Base-by-base conservation (phyloP, 2,113 vertebrate genomes). In the Semicossyphus pulcher region DNA sequence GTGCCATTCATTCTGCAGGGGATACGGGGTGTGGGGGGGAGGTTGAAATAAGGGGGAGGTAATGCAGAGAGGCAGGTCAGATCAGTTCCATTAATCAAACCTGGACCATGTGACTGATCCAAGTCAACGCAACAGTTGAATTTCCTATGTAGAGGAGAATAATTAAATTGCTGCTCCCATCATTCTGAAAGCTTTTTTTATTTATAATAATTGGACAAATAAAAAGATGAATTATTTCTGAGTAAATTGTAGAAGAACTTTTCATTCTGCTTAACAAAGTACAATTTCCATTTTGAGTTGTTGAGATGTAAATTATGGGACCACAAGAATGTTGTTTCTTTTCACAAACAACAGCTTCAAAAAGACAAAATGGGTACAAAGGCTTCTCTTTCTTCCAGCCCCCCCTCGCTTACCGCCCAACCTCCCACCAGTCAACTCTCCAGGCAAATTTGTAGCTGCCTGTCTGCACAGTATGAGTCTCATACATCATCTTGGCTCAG, bases 361-460 rank as follows among this genome's bases (percentile, higher is more conserved):
- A 25, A 60, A 68, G 25, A 71, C 25, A 72, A 83, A 86, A 80
- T 18, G 61, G 28, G 21, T 61, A 88, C 68, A 88, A 88, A 84
- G 83, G 61, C 60, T 44, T 32, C 49, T 60, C 79, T 85, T 76
- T 65, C 48, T 80, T 67, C 60, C 60, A 28, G 31, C 29, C 14
- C n/a, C 6, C 8, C 59, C 34, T 44, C 45, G 32, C 34, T 21
- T 47, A 21, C 76, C 41, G 56, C 64, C 79, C 58, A 61, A 44
- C 86, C 88, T 86, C 89, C 87, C 84, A 86, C 89, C 65, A 76
- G 84, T 61, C 66, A 86, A 90, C 88, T 81, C 88, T 87, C 85
- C 83, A 78, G 70, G 84, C 83, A 93, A 92, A 94, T 94, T 92
- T 94, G 93, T 94, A 85, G 86, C 81, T 92, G 85, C 84, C 86